These are phyloP conservation scores for Zosterops borbonicus DNA, from an alignment of 2,113 vertebrate genomes.

Conservation along the genomic window DNA sequence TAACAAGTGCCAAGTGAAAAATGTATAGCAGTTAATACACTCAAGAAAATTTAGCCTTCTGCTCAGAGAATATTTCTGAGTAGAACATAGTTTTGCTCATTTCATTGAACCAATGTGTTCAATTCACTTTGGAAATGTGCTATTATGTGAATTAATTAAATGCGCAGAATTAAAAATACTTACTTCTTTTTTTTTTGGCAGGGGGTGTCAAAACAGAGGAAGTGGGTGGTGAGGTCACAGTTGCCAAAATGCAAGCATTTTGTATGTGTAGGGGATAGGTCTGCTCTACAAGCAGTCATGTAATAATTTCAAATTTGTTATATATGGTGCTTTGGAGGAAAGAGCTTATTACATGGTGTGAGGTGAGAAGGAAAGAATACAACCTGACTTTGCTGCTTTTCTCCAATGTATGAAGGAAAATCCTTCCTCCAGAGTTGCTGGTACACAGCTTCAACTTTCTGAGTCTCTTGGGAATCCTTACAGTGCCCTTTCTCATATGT, in stretches of 20 bases:
- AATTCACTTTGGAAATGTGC: neutral
- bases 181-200: accelerated
- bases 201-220: neutral
- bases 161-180: neutral
- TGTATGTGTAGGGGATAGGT: neutral
- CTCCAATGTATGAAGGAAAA: neutral
- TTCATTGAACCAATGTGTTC: neutral
- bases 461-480: neutral
- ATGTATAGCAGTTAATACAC: neutral
- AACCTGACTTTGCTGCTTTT: neutral
- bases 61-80: neutral
- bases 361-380: neutral
- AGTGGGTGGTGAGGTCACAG: accelerated
- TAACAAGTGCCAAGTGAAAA: slow-evolving; percentile 5
- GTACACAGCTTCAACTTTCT: neutral
- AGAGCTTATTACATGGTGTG: neutral
- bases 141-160: neutral
- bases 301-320: neutral
- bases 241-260: neutral
- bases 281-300: neutral
- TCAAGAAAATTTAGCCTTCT: slow-evolving; percentile 9
- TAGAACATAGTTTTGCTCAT: neutral
- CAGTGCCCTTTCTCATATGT: neutral
- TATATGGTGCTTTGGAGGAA: neutral
- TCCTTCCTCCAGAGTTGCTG: neutral